Percentiles rank a stretch among this genome's conserved stretches.
Conservation (phyloP, 2,797 vertebrate species). For the Lutjanus argentimaculatus region DNA sequence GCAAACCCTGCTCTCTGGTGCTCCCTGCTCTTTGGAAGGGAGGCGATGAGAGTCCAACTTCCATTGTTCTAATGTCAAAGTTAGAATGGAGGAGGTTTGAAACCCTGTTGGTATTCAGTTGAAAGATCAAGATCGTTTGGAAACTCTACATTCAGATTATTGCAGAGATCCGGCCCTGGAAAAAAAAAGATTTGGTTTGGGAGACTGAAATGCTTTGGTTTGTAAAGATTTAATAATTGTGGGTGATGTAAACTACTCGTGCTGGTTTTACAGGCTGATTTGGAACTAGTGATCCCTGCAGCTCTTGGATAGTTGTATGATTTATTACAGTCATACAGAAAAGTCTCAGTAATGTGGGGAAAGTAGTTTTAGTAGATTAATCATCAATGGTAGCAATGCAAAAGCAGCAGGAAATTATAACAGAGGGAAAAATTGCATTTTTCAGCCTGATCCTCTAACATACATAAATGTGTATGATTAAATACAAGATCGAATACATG, state of each 20-base stretch:
- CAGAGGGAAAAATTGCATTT: constrained; percentile 2
- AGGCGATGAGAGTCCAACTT: constrained; percentile 68
- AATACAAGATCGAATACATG: not conserved
- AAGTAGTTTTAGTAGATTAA: not conserved
- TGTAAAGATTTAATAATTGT: constrained; percentile 12
- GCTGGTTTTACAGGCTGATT: constrained; percentile 7
- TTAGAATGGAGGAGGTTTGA: constrained; percentile 75
- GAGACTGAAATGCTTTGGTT: constrained; percentile 3
- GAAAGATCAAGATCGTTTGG: constrained; percentile 66
- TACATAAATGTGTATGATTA: not conserved
- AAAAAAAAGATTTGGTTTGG: constrained; percentile 11
- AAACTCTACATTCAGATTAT: constrained; percentile 45
- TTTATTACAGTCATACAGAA: not conserved
- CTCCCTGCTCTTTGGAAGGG: constrained; percentile 69
- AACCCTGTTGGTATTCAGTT: constrained; percentile 68
- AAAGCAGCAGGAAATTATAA: constrained; percentile 8
- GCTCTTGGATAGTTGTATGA: not conserved
- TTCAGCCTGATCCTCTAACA: not conserved
- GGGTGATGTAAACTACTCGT: not conserved
- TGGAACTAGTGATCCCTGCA: not conserved
- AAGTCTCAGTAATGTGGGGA: not conserved
- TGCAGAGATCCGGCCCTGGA: constrained; percentile 14
- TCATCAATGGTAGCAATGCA: constrained; percentile 2
- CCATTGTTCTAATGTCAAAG: constrained; percentile 81
- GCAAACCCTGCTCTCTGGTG: constrained; percentile 75